Evolutionary conservation across 1,140 invertebrate species (phyloP), one percentile per base, ranked within the genome.

Genomic region (Conus betulinus): DNA sequence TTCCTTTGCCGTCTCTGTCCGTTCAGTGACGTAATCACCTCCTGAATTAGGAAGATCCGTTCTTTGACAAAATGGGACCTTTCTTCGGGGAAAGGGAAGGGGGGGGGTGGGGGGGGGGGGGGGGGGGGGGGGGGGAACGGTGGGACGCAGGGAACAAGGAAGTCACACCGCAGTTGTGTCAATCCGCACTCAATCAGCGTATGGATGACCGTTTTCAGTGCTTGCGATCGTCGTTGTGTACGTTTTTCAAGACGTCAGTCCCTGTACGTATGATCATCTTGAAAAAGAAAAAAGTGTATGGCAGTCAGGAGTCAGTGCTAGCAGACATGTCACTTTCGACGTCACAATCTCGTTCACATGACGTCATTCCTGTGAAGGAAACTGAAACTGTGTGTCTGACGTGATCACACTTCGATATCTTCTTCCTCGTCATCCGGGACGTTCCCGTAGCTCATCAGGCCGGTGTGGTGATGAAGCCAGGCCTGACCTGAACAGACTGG

Each of bases 351-450:
- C 78, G 10, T 13, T 23, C 25, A 79, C 78, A 83, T 51, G 55
- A 83, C 51, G 55, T 55, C n/a, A 83, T 7, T n/a, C 51, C 17
- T 63, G 11, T 63, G 60, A 20, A 63, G 60, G 60, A 63, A 63
- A 63, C 60, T 63, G 60, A 20, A 11, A 63, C 60, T 11, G 17
- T 60, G 57, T 15, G 57, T 15, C 15, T 60, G 57, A 71, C 67
- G 67, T 71, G 25, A 79, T 79, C 78, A 79, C 78, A 79, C 78
- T 51, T 79, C 25, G 67, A 71, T 71, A 20, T 71, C 67, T 20
- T 71, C 67, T n/a, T 78, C 25, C 20, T 78, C 25, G n/a, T 74
- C 67, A 10, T 39, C 25, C 25, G 7, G 11, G 8, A 2, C 39
- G 76, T 78, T 78, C 7, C 39, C 76, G 17, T 7, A 13, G 57